Percentiles rank a stretch among this genome's conserved stretches.
These are phyloP conservation scores for Agapornis roseicollis DNA, from an alignment of 2,113 vertebrate genomes.

Conservation along the genomic window DNA sequence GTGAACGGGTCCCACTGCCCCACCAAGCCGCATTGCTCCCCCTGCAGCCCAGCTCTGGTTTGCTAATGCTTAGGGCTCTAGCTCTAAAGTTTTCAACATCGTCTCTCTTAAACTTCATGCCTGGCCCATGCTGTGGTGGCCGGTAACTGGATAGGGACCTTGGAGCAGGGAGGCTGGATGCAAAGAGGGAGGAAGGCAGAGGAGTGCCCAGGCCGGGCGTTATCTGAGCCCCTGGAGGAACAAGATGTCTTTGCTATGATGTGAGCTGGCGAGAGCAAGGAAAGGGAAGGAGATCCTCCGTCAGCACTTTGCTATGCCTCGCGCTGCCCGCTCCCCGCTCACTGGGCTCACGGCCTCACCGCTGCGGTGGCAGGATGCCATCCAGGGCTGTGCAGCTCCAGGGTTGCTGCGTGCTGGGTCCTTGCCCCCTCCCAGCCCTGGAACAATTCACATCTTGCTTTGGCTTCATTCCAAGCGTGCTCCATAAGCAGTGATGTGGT, in stretches of 20 bases:
- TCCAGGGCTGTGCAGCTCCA: not conserved
- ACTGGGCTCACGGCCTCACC: rapidly evolving
- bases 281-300: not conserved
- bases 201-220: not conserved
- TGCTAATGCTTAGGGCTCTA: not conserved
- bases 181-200: not conserved
- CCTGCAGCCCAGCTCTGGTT: not conserved
- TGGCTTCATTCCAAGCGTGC: rapidly evolving
- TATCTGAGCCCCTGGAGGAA: not conserved
- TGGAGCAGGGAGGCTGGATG: not conserved
- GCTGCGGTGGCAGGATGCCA: rapidly evolving
- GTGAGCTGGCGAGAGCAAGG: not conserved
- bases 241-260: not conserved
- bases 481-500: rapidly evolving
- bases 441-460: not conserved
- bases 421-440: not conserved
- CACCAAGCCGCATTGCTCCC: not conserved
- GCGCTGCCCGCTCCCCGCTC: not conserved
- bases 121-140: rapidly evolving
- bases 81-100: not conserved
- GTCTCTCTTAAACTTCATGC: not conserved
- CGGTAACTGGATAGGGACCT: not conserved
- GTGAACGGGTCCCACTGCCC: rapidly evolving
- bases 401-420: rapidly evolving
- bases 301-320: not conserved